Evolutionary conservation across 2,113 vertebrate species (phyloP), one percentile per base, ranked within the genome.

Genomic region (Platichthys flesus): DNA sequence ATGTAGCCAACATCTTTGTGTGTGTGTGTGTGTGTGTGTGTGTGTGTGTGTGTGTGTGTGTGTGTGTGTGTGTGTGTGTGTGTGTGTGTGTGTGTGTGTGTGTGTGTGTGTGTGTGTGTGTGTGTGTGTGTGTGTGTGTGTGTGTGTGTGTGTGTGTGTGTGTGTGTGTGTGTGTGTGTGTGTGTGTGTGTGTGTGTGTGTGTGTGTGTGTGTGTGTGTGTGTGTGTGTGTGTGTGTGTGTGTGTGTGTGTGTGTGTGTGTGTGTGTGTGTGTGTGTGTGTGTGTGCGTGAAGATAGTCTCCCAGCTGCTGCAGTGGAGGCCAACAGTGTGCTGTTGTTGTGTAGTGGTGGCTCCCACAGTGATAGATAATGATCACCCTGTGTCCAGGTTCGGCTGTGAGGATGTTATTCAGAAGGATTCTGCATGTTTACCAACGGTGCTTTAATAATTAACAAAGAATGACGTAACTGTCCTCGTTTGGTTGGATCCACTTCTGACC

Each of bases 261-360:
- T 24, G 24, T 24, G 23, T 63, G 20, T 28, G 40, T 24, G 24
- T 24, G 1, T 24, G 24, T 24, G 24, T 24, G 24, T 24, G 24
- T 24, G 24, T 24, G 24, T 24, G 23, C n/a, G n/a, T n/a, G n/a
- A n/a, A 23, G 23, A 23, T 23, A 23, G 23, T 24, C 10, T 20
- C 21, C 56, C 64, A 42, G 56, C 69, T 67, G 63, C 58, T 63
- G 63, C 58, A 42, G 55, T 40, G 35, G 24, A 35, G 14, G 40
- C 13, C 35, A 16, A 18, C 42, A 62, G 1, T 13, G 4, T 47
- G 31, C 31, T 31, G 14, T 20, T 28, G 67, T 18, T 71, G 16
- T 35, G 60, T 55, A 7, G 24, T 15, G 7, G 18, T 4, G 1
- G 28, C 21, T 47, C 24, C 37, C 35, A 40, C 21, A 51, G 37